Conservation (phyloP, 2,888 invertebrate genomes). For the Yponomeuta cagnagella region DNA sequence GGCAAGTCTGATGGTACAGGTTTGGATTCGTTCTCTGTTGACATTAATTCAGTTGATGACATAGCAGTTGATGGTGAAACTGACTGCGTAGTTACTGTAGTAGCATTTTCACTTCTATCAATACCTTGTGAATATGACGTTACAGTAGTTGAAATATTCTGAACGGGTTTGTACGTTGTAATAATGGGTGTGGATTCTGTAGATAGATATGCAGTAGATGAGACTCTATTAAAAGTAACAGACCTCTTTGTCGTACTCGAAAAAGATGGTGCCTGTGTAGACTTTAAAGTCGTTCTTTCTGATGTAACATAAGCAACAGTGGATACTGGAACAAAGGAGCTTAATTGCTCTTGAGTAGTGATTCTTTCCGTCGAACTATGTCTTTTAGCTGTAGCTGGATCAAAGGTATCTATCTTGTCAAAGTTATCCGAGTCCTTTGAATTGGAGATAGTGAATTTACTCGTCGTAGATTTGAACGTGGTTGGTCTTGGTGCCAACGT, state of each 20-base stretch:
- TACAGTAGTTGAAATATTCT: constrained; percentile 24
- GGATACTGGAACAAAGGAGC: constrained; percentile 51
- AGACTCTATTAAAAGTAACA: constrained; percentile 25
- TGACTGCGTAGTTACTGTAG: constrained; percentile 64
- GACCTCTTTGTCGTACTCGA: constrained; percentile 31
- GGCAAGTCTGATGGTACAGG: constrained; percentile 23
- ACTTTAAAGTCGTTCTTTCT: constrained; percentile 39
- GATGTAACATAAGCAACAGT: constrained; percentile 40
- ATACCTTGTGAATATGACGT: constrained; percentile 29
- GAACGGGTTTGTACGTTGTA: constrained; percentile 24
- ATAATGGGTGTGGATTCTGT: constrained; percentile 17
- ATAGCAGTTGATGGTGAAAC: constrained; percentile 57
- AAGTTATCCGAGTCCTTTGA: background rate
- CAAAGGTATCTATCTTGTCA: background rate
- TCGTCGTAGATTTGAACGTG: background rate
- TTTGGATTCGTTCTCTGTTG: constrained; percentile 28
- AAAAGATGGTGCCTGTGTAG: constrained; percentile 25
- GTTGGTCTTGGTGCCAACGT: background rate
- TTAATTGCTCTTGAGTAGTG: constrained; percentile 42
- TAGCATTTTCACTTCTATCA: constrained; percentile 45
- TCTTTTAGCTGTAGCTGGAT: background rate
- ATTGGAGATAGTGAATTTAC: background rate
- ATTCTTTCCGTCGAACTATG: constrained; percentile 5
- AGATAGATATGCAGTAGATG: constrained; percentile 21
- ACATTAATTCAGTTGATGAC: constrained; percentile 48